phyloP scores from a whole-genome alignment of 2,797 vertebrate species.

The Hoplostethus atlanticus region DNA sequence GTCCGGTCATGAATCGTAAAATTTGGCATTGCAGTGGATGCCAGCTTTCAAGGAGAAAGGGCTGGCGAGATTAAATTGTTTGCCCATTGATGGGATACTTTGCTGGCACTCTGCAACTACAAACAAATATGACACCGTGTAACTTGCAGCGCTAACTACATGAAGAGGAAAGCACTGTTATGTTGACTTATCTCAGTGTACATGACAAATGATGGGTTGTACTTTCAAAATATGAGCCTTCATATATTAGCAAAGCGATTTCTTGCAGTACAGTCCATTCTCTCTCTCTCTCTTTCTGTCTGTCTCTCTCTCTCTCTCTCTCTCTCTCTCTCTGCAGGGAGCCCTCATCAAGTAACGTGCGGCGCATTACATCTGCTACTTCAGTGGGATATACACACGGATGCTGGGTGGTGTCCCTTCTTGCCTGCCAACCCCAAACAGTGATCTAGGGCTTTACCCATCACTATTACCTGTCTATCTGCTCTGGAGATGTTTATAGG shows the following conservation, averaged over 20 bases:
- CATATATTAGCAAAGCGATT: slow-evolving; percentile 25
- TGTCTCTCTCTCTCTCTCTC: slow-evolving; percentile 33
- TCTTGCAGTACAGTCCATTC: slow-evolving; percentile 11
- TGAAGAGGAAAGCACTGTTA: neutral
- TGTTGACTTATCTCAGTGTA: neutral
- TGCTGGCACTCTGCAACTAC: slow-evolving; percentile 35
- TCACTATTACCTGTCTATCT: slow-evolving; percentile 74
- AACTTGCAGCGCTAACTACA: neutral
- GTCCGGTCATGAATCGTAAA: slow-evolving; percentile 63
- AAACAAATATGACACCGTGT: neutral
- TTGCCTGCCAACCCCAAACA: slow-evolving; percentile 64
- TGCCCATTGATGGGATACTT: slow-evolving; percentile 57
- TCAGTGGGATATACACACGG: slow-evolving; percentile 61
- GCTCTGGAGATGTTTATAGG: slow-evolving; percentile 69
- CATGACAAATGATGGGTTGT: neutral
- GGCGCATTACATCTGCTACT: slow-evolving; percentile 70
- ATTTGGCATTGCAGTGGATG: slow-evolving; percentile 55
- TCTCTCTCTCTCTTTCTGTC: slow-evolving; percentile 3
- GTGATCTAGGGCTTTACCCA: slow-evolving; percentile 68
- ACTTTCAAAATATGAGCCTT: neutral
- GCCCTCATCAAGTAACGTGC: slow-evolving; percentile 89
- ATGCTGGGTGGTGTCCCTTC: slow-evolving; percentile 63
- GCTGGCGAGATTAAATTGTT: slow-evolving; percentile 52
- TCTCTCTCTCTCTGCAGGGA: slow-evolving; percentile 75
- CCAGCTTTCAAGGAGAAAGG: slow-evolving; percentile 72